Conservation (phyloP, 2,797 vertebrate species). For the Rhincodon typus region DNA sequence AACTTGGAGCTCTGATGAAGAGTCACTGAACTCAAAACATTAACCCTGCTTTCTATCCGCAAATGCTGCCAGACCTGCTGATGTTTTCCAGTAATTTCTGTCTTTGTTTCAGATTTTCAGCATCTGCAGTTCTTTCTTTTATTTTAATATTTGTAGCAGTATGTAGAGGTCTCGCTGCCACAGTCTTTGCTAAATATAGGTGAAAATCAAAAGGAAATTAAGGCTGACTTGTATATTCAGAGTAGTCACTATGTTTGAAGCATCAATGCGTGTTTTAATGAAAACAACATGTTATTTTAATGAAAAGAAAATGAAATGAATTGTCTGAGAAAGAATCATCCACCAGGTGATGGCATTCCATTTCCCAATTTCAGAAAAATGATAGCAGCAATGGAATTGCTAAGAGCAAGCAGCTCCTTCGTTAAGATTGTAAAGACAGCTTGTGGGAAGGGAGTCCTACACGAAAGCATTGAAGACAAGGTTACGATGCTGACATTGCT, state of each 20-base stretch:
- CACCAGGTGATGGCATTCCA: slow-evolving; percentile 7
- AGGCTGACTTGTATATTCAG: background rate
- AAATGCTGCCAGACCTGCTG: no score
- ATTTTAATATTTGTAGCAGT: background rate
- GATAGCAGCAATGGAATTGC: background rate
- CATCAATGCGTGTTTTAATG: no score
- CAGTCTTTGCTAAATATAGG: background rate
- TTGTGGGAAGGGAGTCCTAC: background rate
- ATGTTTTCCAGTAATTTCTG: no score
- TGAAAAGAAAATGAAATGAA: background rate
- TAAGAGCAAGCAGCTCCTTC: background rate
- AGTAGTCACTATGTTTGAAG: no score
- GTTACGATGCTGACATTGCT: background rate
- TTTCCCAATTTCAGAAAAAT: background rate
- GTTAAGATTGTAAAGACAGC: no score
- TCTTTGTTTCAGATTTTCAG: no score
- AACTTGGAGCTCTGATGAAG: no score
- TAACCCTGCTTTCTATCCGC: no score
- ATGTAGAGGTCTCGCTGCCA: no score
- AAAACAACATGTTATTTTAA: no score
- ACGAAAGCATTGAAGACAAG: background rate
- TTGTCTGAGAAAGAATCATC: background rate
- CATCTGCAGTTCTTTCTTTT: no score
- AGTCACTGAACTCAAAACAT: no score
- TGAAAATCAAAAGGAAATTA: background rate